Evolutionary conservation across 2,888 invertebrate species (phyloP), one percentile per base, ranked within the genome.

Genomic region (Unio delphinus): DNA sequence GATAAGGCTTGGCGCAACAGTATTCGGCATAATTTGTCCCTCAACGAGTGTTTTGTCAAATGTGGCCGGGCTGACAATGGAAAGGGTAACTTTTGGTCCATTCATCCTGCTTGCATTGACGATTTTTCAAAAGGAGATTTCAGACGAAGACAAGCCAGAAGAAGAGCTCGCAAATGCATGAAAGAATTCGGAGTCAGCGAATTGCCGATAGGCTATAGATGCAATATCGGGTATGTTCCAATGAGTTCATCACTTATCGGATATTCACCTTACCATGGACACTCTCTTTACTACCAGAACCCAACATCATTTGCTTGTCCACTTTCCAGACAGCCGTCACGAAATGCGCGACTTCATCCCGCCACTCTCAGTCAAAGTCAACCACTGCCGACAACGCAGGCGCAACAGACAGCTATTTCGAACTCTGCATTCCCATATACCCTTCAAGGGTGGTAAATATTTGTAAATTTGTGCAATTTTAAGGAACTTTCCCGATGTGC

Each of bases 21-120:
- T 64, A 85, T 89, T 54, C 81, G 89, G 17, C 89, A 89, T 67
- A 89, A 88, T 68, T 78, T 89, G 23, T 86, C 86, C 8, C 76
- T 89, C 11, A 89, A 88, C 68, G 89, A 89, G 69, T 89, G 89
- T 68, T 89, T 89, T 71, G 79, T 89, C 45, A 89, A 89, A 70
- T 80, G 75, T 18, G 88, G 88, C 3, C 71, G 88, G 18, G 83
- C 87, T 7, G 87, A 85, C 0, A 99, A 98, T 89, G 99, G 0
- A 97, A 99, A 90, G 58, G 98, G 98, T 0, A 97, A 98, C 89
- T 99, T 96, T 88, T 99, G 99, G 99, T 96, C 98, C 15, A 96
- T 99, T 68, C 98, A 99, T 89, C 98, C 98, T 0, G 98, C 98
- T 0, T 98, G 98, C 89, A 92, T 97, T 28, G 97, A 97, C 55